These are phyloP conservation scores for Patagioenas fasciata DNA, from an alignment of 2,113 vertebrate species.

Conservation along the genomic window DNA sequence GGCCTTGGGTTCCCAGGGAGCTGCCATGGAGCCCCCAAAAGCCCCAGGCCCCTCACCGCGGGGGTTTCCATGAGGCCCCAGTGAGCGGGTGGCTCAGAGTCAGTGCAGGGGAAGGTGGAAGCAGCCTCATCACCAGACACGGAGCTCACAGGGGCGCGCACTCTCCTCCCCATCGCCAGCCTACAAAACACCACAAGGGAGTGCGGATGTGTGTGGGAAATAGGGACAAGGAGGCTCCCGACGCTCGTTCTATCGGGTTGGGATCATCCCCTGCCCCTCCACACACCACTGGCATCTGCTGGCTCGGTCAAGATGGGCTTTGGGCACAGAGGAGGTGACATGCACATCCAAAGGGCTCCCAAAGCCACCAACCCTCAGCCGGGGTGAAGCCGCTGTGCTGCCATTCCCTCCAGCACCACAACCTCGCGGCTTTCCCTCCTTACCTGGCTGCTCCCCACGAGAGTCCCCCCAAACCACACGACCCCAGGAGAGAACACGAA, in stretches of 20 bases:
- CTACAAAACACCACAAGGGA: not conserved
- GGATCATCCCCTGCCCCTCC: not conserved
- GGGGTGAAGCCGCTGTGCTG: fast-evolving
- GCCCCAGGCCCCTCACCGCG: not conserved
- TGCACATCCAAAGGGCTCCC: not conserved
- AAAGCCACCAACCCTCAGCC: not conserved
- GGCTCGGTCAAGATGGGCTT: not conserved
- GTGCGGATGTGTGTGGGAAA: fast-evolving
- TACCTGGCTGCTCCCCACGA: fast-evolving
- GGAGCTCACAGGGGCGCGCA: fast-evolving
- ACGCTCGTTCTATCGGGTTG: fast-evolving
- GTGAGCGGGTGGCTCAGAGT: fast-evolving
- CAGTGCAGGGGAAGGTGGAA: not conserved
- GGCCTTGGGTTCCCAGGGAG: not conserved
- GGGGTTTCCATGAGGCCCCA: not conserved
- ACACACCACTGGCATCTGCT: fast-evolving
- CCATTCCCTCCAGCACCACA: fast-evolving
- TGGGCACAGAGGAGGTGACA: not conserved
- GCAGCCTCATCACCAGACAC: not conserved
- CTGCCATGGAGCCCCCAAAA: not conserved
- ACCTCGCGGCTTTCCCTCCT: not conserved
- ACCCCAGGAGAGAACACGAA: not conserved
- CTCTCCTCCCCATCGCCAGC: not conserved
- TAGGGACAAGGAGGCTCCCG: not conserved
- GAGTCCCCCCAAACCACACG: fast-evolving